phyloP scores from a whole-genome alignment of 1,140 invertebrate species.

The Hirudo medicinalis region DNA sequence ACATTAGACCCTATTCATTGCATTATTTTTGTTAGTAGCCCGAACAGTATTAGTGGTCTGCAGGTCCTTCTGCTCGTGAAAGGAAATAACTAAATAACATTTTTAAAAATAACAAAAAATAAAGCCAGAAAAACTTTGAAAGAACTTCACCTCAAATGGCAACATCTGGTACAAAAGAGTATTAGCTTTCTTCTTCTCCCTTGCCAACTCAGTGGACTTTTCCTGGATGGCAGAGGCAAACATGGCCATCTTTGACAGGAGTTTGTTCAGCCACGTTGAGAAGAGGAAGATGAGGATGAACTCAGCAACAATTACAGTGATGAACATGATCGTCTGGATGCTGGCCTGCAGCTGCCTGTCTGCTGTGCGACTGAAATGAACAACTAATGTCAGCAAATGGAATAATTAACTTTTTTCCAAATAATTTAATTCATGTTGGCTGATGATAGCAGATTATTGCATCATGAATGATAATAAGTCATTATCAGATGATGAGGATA shows the following conservation, averaged over 20 bases:
- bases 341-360: neutral
- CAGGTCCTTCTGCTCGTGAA: too few relatives aligned
- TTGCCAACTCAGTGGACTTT: neutral
- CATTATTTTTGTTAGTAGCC: too few relatives aligned
- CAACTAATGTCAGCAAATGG: neutral
- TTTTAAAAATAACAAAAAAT: too few relatives aligned
- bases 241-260: neutral
- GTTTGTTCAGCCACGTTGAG: conserved; percentile 1
- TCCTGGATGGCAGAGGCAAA: conserved; percentile 1
- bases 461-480: too few relatives aligned
- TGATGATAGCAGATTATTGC: too few relatives aligned
- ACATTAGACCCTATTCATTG: too few relatives aligned
- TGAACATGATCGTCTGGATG: neutral
- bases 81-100: too few relatives aligned
- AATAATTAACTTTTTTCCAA: neutral
- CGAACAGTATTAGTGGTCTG: too few relatives aligned
- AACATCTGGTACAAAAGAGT: conserved; percentile 1
- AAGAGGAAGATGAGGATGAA: neutral
- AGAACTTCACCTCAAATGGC: neutral
- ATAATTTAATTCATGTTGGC: too few relatives aligned
- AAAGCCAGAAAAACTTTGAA: too few relatives aligned
- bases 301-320: neutral
- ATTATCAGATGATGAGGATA: too few relatives aligned
- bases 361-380: neutral
- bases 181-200: neutral